phyloP scores from a whole-genome alignment of 2,797 vertebrate genomes.

The Spinus olivaceus region DNA sequence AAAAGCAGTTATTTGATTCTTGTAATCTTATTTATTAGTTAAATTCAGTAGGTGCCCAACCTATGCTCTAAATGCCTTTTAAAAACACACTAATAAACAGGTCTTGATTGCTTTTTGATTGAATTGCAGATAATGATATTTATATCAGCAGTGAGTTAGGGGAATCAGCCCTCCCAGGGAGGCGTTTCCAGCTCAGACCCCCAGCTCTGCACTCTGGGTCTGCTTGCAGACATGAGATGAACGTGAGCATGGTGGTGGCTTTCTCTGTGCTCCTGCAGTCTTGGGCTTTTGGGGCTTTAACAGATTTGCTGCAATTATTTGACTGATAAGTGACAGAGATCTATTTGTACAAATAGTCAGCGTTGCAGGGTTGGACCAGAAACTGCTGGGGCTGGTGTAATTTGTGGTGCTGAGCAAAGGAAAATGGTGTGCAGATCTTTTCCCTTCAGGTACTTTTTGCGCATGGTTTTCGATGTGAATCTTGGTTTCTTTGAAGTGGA shows the following conservation, averaged over 20 bases:
- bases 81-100: constrained; percentile 21
- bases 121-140: background rate
- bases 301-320: background rate
- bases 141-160: background rate
- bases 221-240: background rate
- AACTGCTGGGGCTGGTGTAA: background rate
- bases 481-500: background rate
- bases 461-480: background rate
- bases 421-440: background rate
- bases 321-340: background rate
- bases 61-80: constrained; percentile 3
- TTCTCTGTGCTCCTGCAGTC: background rate
- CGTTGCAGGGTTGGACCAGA: background rate
- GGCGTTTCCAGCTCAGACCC: rapidly evolving
- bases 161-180: background rate
- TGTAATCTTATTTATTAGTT: constrained; percentile 34
- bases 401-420: background rate
- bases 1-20: constrained; percentile 9
- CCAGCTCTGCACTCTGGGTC: background rate
- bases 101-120: constrained; percentile 22
- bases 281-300: background rate
- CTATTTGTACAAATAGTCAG: background rate
- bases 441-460: background rate
- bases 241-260: background rate
- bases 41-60: constrained; percentile 25